Conservation (phyloP, 2,113 vertebrate species). For the Puntigrus tetrazona region DNA sequence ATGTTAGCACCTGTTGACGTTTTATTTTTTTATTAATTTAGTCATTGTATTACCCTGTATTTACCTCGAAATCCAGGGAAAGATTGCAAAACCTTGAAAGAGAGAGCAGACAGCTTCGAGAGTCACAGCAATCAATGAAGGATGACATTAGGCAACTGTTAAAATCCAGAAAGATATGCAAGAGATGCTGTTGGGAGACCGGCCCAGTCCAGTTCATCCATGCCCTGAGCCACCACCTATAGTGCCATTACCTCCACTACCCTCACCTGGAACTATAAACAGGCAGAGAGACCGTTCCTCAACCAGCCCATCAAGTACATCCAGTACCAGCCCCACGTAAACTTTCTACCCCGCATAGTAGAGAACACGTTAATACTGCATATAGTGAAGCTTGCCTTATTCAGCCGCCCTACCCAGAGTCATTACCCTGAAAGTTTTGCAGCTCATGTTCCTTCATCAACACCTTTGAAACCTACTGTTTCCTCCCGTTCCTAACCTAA, state of each 20-base stretch:
- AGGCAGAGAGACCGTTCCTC: not conserved
- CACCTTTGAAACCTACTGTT: not conserved
- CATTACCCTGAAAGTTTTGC: not conserved
- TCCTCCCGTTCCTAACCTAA: not conserved
- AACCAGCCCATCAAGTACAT: not conserved
- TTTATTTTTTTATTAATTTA: no score
- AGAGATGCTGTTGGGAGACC: not conserved
- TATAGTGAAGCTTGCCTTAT: not conserved
- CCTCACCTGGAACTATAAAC: not conserved
- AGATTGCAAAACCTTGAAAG: not conserved
- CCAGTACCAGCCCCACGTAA: not conserved
- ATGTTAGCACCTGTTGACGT: no score
- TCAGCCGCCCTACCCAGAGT: not conserved
- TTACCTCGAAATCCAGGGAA: not conserved
- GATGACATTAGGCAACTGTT: not conserved
- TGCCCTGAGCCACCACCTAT: not conserved
- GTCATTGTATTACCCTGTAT: no score
- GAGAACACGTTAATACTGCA: not conserved
- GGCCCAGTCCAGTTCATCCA: not conserved
- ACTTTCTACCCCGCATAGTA: not conserved
- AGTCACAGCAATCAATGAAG: not conserved
- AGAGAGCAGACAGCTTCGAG: not conserved
- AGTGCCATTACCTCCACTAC: not conserved
- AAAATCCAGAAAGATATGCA: not conserved
- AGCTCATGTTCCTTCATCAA: not conserved